Base-by-base conservation (phyloP, 2,888 invertebrate species). In the Cyaniris semiargus region DNA sequence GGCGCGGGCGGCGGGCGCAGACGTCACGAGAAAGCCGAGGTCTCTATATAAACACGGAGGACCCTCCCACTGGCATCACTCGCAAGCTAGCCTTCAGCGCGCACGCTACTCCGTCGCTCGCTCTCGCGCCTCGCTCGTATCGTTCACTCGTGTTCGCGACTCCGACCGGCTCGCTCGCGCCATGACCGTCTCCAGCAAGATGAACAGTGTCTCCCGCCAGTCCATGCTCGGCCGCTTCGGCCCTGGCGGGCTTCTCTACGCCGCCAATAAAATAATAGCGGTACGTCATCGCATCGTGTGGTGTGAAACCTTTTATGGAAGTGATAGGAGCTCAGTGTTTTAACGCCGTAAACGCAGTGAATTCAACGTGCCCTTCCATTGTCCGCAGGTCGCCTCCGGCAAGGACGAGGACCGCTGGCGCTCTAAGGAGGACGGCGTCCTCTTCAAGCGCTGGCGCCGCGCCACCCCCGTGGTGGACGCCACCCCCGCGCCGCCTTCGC, bases 121-220 rank as follows among this genome's bases (percentile, higher is more conserved):
- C 89, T 87, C 80, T 81, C 88, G 87, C 88, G 86, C 81, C 84
- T 83, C 82, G 77, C 79, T 82, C 79, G 78, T 86, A 87, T 87
- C 86, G 85, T 83, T 90, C 88, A 91, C 81, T 93, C 81, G 88
- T 86, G 83, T 87, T 83, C 87, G 87, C 86, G 86, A 85, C 80
- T 83, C 83, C 84, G 80, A 78, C 86, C 85, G 86, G 84, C 83
- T 79, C 86, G 86, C 88, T 87, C 89, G 88, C 86, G 83, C 81
- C 82, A 94, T 94, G 94, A 94, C 94, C 78, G 94, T 94, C 83
- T 88, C 91, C 84, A 94, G 94, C 88, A 94, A 94, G 86, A 93
- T 94, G 93, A 94, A 94, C 87, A 93, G 92, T 86, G 93, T 94
- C 80, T 93, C 94, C 86, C 93, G 94, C 86, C 93, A 90, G 83